Evolutionary conservation across 2,888 invertebrate genomes (phyloP).

Genomic region (Drosophila villosipedis): DNA sequence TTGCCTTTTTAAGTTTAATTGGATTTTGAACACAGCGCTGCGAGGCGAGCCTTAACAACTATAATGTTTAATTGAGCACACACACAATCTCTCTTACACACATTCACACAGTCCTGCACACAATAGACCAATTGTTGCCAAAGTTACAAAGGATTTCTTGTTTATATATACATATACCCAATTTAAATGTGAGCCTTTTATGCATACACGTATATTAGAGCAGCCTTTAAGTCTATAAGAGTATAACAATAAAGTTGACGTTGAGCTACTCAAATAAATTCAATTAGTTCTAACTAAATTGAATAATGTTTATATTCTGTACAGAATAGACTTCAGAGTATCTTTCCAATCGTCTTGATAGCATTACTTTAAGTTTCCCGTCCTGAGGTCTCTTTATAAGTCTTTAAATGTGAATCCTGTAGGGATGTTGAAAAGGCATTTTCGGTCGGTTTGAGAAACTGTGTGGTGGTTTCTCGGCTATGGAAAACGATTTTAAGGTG

Average conservation of each 20-base stretch:
- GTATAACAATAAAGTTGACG: background rate
- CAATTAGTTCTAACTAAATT: conserved; percentile 5
- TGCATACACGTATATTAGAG: background rate
- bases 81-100: conserved; percentile 15
- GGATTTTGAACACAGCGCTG: conserved; percentile 64
- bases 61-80: conserved; percentile 59
- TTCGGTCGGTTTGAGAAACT: background rate
- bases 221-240: background rate
- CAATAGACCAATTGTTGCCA: conserved; percentile 25
- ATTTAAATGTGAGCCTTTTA: background rate
- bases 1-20: conserved; percentile 73
- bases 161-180: conserved; percentile 2
- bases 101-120: background rate
- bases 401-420: background rate
- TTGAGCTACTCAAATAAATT: conserved; percentile 10
- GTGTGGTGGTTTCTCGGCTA: background rate
- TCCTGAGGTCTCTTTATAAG: background rate
- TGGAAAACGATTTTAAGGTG: background rate
- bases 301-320: background rate
- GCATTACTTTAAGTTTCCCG: background rate
- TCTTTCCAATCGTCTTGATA: background rate
- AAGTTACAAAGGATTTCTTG: conserved; percentile 16
- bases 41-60: conserved; percentile 38
- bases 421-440: no score
- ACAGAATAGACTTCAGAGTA: background rate